These are phyloP conservation scores for Drosophila willistoni DNA, from an alignment of 1,140 invertebrate species.

Conservation along the genomic window DNA sequence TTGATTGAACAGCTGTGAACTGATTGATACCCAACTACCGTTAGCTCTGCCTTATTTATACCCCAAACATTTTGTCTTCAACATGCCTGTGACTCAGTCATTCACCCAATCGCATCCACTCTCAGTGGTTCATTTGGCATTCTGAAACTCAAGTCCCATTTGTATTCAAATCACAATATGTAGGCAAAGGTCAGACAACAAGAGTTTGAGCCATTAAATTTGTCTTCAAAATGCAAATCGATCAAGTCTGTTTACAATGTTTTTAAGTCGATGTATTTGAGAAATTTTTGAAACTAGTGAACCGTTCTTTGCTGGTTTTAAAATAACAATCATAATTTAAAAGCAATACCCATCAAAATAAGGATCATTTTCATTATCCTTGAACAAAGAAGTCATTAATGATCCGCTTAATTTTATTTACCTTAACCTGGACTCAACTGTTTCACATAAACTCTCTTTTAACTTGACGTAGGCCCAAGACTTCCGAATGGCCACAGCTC, in stretches of 20 bases:
- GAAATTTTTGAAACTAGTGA: too few relatives aligned
- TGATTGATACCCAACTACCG: constrained; percentile 32
- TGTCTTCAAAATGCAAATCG: not conserved
- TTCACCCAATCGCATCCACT: not conserved
- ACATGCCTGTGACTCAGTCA: not conserved
- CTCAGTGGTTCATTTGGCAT: constrained; percentile 3
- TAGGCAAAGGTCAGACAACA: not conserved
- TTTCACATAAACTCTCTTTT: not conserved
- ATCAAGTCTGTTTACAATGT: constrained; percentile 2
- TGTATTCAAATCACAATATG: constrained; percentile 1
- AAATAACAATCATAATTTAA: too few relatives aligned
- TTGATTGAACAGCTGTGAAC: constrained; percentile 37
- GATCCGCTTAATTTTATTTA: too few relatives aligned
- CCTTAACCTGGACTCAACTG: too few relatives aligned
- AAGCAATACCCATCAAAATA: too few relatives aligned
- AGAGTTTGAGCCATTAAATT: not conserved
- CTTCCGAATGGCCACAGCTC: not conserved
- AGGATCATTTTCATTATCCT: too few relatives aligned
- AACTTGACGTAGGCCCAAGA: not conserved
- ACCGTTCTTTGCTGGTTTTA: too few relatives aligned
- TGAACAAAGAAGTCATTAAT: not conserved
- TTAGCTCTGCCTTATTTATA: constrained; percentile 15
- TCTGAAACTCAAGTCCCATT: not conserved
- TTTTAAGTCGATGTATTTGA: not conserved
- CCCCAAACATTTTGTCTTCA: not conserved